Conservation (phyloP, 2,888 invertebrate genomes). For the Aporophyla lueneburgensis region DNA sequence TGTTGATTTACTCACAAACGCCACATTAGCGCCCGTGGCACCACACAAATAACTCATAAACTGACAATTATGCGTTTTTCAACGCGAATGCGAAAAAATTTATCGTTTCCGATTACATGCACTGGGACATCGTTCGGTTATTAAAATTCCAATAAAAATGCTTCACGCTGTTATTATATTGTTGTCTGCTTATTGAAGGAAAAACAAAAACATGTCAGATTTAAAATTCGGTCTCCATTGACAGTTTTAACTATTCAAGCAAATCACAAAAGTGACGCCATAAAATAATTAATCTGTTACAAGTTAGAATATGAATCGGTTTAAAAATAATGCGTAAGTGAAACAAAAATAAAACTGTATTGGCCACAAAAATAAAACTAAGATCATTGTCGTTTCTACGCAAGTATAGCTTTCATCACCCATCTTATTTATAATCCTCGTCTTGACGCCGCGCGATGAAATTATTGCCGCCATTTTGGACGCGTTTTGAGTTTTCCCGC, state of each 20-base stretch:
- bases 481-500: conserved; percentile 85
- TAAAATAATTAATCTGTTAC: conserved; percentile 10
- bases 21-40: conserved; percentile 77
- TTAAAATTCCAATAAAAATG: conserved; percentile 43
- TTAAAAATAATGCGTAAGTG: conserved; percentile 46
- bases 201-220: neutral
- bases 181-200: neutral
- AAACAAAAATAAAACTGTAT: conserved; percentile 68
- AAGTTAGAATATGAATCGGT: conserved; percentile 25
- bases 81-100: conserved; percentile 79
- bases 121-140: conserved; percentile 46
- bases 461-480: conserved; percentile 86
- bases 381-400: conserved; percentile 87
- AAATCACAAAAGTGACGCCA: no score
- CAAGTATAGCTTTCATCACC: conserved; percentile 88
- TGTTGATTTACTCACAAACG: conserved; percentile 76
- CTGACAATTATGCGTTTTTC: conserved; percentile 83
- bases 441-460: conserved; percentile 85
- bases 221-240: neutral
- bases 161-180: conserved; percentile 26
- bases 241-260: no score
- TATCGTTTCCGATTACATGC: conserved; percentile 85
- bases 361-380: conserved; percentile 80
- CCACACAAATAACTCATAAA: conserved; percentile 83
- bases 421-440: conserved; percentile 86